Base-by-base conservation (phyloP, 2,888 invertebrate genomes). In the Dicyrtomina minuta region DNA sequence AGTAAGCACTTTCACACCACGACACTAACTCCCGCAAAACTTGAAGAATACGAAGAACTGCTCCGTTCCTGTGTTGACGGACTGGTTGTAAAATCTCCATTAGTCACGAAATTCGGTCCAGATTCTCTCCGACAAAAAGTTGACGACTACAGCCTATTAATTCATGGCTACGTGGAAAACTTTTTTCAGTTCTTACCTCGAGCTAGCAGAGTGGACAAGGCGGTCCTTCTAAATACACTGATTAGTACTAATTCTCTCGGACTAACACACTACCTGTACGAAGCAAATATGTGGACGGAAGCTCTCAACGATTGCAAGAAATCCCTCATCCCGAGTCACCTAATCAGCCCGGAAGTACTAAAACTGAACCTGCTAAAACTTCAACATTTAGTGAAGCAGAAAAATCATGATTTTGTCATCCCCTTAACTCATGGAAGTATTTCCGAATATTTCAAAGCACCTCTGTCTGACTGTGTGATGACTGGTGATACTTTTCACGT, bases 251-350 rank as follows among this genome's bases (percentile, higher is more conserved):
- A 65, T 41, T 20, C 55, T 33, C 41, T 65, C 1, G 64, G 64
- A 1, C 24, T 65, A 2, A 55, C 41, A 6, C 51, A 65, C 4
- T 22, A 24, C 22, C 41, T 65, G 17, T 39, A 65, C 39, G 64
- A 65, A 10, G 33, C 17, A 12, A 24, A 59, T 41, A 60, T 43
- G 60, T 65, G 64, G 64, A 53, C 64, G 20, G 61, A 61, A 22
- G 46, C 43, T 5, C n/a, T 46, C 13, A 26, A 12, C 13, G 41
- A 27, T 20, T 65, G 64, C 24, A 27, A 60, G n/a, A 17, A 15
- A 1, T 20, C 64, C 20, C 15, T 8, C 1, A 53, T 65, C 20
- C 64, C 64, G 4, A n/a, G 22, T 10, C 15, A 39, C 41, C 49
- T 65, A 33, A 24, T 65, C 24, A n/a, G 20, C 24, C 15, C 64